Conservation (phyloP, 2,113 vertebrate genomes). For the Taurulus bubalis region DNA sequence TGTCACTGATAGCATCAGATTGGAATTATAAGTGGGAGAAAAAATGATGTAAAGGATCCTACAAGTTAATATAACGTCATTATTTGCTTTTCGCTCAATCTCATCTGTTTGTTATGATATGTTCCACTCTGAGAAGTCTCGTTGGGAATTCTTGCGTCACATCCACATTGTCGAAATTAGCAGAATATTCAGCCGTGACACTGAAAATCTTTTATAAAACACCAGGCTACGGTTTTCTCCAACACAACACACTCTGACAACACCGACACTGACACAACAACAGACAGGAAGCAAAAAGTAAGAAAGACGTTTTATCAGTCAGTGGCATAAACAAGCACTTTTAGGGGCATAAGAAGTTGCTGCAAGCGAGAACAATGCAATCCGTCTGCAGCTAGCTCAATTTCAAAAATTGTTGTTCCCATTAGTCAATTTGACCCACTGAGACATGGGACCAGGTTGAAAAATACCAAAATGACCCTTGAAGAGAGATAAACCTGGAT, state of each 20-base stretch:
- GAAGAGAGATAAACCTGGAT: conserved; percentile 1
- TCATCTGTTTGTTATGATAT: background rate
- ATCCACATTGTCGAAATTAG: background rate
- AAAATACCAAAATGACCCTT: background rate
- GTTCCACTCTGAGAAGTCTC: background rate
- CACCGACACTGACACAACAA: background rate
- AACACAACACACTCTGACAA: background rate
- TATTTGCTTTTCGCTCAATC: background rate
- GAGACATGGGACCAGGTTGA: background rate
- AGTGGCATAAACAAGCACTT: background rate
- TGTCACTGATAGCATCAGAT: background rate
- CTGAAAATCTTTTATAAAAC: background rate
- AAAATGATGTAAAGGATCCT: background rate
- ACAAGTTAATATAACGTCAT: background rate
- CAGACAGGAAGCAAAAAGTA: background rate
- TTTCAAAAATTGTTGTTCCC: background rate
- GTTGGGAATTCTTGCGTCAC: background rate
- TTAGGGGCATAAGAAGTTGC: background rate
- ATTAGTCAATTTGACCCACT: background rate
- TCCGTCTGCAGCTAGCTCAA: background rate
- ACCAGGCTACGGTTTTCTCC: background rate
- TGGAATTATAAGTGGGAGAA: background rate
- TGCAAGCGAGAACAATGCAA: background rate
- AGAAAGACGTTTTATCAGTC: background rate
- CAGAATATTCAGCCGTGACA: background rate